These are phyloP conservation scores for Larimichthys crocea DNA, from an alignment of 2,113 vertebrate genomes.

Conservation along the genomic window DNA sequence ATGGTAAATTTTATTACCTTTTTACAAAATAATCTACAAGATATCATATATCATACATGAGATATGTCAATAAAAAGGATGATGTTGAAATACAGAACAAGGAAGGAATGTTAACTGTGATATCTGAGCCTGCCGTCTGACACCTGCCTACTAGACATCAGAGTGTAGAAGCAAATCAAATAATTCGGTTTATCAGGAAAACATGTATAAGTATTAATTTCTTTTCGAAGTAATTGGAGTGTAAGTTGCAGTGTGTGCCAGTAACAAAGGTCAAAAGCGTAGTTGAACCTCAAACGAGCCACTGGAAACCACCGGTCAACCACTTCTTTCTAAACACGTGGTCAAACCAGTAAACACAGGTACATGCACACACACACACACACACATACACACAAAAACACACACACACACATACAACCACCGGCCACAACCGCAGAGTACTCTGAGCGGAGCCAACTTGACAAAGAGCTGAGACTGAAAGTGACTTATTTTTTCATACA, in stretches of 20 bases:
- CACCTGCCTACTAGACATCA: background rate
- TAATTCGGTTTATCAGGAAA: background rate
- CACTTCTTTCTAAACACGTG: background rate
- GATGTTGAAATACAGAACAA: background rate
- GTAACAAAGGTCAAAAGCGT: background rate
- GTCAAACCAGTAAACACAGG: background rate
- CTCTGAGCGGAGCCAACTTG: slow-evolving; percentile 22
- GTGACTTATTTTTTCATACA: slow-evolving; percentile 36
- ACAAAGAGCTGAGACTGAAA: slow-evolving; percentile 39
- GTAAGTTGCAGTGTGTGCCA: background rate
- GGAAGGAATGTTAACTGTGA: background rate
- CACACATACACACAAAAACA: background rate
- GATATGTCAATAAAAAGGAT: background rate
- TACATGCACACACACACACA: slow-evolving; percentile 5
- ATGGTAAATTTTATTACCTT: background rate
- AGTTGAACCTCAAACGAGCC: background rate
- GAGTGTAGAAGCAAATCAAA: background rate
- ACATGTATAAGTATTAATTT: background rate
- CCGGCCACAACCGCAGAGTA: background rate
- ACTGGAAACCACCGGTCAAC: background rate
- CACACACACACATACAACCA: background rate
- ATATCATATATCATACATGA: too few species aligned
- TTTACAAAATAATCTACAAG: too few species aligned
- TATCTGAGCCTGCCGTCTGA: slow-evolving; percentile 9
- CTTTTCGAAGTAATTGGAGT: background rate